Conservation (phyloP, 1,140 invertebrate species). For the Parapsyche elsis region DNA sequence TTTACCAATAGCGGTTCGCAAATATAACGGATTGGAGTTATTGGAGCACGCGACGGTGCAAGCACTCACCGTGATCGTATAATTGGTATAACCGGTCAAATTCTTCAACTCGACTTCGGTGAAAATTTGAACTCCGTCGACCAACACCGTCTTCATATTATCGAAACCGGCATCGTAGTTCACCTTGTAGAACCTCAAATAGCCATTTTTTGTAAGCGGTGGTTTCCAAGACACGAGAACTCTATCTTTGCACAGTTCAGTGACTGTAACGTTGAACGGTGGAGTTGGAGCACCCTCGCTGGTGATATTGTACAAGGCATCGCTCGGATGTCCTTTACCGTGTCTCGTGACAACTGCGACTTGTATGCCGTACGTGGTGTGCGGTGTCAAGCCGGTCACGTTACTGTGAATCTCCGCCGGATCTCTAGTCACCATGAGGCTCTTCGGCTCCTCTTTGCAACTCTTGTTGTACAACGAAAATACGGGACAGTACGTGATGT, state of each 20-base stretch:
- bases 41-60: constrained; percentile 77
- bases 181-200: constrained; percentile 78
- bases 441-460: constrained; percentile 41
- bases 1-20: constrained; percentile 71
- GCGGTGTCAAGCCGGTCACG: constrained; percentile 75
- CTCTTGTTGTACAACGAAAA: constrained; percentile 66
- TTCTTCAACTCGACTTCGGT: constrained; percentile 59
- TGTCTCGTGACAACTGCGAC: constrained; percentile 79
- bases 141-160: constrained; percentile 51
- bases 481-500: constrained; percentile 77
- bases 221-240: constrained; percentile 76
- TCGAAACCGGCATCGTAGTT: constrained; percentile 60
- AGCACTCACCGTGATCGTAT: constrained; percentile 74
- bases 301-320: constrained; percentile 76
- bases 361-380: constrained; percentile 80
- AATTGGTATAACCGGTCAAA: constrained; percentile 70
- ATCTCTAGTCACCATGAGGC: constrained; percentile 5
- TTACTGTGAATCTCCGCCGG: constrained; percentile 56
- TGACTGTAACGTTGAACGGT: constrained; percentile 68
- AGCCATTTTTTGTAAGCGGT: constrained; percentile 78
- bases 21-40: constrained; percentile 62
- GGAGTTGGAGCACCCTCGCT: constrained; percentile 76
- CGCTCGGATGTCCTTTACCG: constrained; percentile 77
- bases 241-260: constrained; percentile 74
- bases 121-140: constrained; percentile 57